Evolutionary conservation across 2,113 vertebrate species (phyloP).

Genomic region (Hyla sarda): DNA sequence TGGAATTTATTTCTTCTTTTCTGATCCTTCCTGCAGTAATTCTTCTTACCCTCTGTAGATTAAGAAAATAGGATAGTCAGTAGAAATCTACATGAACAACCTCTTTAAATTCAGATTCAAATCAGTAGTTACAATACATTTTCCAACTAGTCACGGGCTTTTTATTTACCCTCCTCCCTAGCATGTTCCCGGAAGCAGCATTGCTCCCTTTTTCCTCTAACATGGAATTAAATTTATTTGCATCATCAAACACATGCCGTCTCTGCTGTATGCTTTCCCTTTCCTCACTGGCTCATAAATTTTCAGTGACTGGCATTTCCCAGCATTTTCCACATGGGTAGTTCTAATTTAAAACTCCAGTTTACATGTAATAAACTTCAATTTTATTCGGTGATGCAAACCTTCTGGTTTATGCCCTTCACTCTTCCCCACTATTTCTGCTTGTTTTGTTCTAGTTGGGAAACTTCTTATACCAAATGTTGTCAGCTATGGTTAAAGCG

Average conservation of each 20-base stretch:
- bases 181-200: background rate
- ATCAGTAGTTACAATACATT: background rate
- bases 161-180: background rate
- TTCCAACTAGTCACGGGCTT: background rate
- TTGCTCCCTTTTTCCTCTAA: background rate
- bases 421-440: too few species aligned
- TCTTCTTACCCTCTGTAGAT: background rate
- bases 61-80: background rate
- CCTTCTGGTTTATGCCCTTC: constrained; percentile 12
- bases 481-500: too few species aligned
- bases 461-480: constrained; percentile 18
- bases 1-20: constrained; percentile 30
- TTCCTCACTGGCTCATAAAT: constrained; percentile 23
- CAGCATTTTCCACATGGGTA: constrained; percentile 50
- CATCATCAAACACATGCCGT: constrained; percentile 11
- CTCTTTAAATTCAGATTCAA: background rate
- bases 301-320: constrained; percentile 55
- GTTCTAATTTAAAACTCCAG: constrained; percentile 54
- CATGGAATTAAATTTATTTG: constrained; percentile 16
- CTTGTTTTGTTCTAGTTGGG: background rate
- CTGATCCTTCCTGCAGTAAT: background rate
- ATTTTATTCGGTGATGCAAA: constrained; percentile 62
- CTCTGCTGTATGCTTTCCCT: constrained; percentile 41
- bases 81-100: background rate
- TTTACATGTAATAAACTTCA: constrained; percentile 57